A percentile compares a stretch with the other conserved stretches of the same genome.
These are phyloP conservation scores for Carpatolechia fugitivella DNA, from an alignment of 2,888 invertebrate genomes.

Conservation along the genomic window DNA sequence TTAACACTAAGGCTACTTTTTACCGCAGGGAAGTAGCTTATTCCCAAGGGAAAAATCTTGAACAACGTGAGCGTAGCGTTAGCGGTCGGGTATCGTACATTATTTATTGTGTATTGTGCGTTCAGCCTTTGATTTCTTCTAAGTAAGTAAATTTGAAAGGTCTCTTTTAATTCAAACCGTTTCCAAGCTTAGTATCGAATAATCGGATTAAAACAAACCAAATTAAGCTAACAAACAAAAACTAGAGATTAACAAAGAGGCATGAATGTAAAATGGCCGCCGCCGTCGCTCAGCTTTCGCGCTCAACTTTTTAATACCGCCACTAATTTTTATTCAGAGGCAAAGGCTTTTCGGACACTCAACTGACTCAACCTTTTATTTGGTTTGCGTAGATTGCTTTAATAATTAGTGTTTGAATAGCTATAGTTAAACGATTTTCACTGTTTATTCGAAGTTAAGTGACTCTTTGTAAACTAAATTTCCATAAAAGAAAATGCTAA, in stretches of 20 bases:
- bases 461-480: too few species aligned
- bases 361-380: not conserved
- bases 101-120: too few species aligned
- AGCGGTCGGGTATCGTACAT: too few species aligned
- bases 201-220: conserved; percentile 42
- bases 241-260: conserved; percentile 32
- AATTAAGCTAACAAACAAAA: conserved; percentile 29
- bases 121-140: too few species aligned
- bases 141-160: not conserved
- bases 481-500: too few species aligned
- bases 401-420: not conserved
- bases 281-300: conserved; percentile 34
- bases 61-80: too few species aligned
- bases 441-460: too few species aligned
- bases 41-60: too few species aligned
- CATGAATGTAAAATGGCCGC: conserved; percentile 34
- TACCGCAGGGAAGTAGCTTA: too few species aligned
- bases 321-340: conserved; percentile 42
- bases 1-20: too few species aligned
- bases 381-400: not conserved
- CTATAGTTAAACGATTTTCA: too few species aligned
- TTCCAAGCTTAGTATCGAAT: conserved; percentile 17
- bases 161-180: too few species aligned
- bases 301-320: conserved; percentile 35
- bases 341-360: not conserved